Percentiles rank a stretch among this genome's conserved stretches.
Evolutionary conservation across 2,888 invertebrate species (phyloP).

Genomic region (Trichopria drosophilae): DNA sequence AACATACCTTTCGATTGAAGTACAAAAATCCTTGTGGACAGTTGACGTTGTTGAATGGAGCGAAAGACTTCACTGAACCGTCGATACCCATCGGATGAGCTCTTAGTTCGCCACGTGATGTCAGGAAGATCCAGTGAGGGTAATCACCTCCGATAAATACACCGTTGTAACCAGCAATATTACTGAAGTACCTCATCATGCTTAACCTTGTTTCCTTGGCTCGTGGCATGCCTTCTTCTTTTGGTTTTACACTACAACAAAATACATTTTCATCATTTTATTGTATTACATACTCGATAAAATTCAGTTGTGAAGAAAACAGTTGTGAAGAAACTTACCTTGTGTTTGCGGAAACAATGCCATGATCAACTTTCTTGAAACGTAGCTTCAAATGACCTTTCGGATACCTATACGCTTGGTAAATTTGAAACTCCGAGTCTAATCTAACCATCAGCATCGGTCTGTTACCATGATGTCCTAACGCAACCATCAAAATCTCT

Average conservation of each 20-base stretch:
- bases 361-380: conserved; percentile 78
- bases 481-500: conserved; percentile 78
- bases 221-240: conserved; percentile 57
- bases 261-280: neutral
- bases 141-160: conserved; percentile 89
- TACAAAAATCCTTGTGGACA: conserved; percentile 95
- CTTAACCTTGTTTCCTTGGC: conserved; percentile 58
- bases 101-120: conserved; percentile 82
- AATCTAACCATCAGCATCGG: conserved; percentile 80
- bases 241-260: conserved; percentile 44
- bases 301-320: too few species aligned
- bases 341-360: conserved; percentile 59
- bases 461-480: conserved; percentile 81
- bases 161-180: conserved; percentile 90
- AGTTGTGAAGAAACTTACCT: too few species aligned
- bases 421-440: conserved; percentile 80
- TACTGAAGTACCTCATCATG: conserved; percentile 77
- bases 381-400: conserved; percentile 85
- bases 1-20: conserved; percentile 76
- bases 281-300: conserved; percentile 3
- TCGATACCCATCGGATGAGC: conserved; percentile 87
- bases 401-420: conserved; percentile 84
- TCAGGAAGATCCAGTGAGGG: conserved; percentile 88
- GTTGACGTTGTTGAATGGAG: conserved; percentile 94
- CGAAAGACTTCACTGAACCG: conserved; percentile 80